These are phyloP conservation scores for Andrena cerasifolii DNA, from an alignment of 1,140 invertebrate species.

Conservation along the genomic window DNA sequence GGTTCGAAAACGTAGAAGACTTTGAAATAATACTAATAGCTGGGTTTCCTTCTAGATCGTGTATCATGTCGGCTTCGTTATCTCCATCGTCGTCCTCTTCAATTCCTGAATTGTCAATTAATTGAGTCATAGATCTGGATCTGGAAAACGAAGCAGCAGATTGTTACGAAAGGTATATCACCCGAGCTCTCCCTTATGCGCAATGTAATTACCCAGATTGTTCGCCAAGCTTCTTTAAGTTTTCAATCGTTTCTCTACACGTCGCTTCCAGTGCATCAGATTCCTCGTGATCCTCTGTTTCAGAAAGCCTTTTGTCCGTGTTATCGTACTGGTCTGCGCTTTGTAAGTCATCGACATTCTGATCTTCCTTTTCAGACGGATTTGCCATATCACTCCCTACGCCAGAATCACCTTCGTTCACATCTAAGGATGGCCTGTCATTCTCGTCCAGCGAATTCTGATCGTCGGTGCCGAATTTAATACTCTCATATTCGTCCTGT, in stretches of 20 bases:
- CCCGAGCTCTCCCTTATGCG: background rate
- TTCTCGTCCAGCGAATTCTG: conserved; percentile 75
- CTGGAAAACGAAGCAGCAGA: conserved; percentile 42
- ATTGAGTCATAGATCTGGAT: conserved; percentile 68
- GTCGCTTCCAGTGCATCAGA: conserved; percentile 78
- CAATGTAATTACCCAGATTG: conserved; percentile 78
- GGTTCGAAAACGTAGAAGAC: conserved; percentile 63
- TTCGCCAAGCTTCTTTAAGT: conserved; percentile 78
- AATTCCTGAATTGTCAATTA: conserved; percentile 44
- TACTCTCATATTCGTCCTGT: conserved; percentile 74
- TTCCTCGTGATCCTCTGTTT: conserved; percentile 77
- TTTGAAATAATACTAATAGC: conserved; percentile 72
- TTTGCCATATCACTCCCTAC: conserved; percentile 81
- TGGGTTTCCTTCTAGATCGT: conserved; percentile 64
- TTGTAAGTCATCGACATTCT: conserved; percentile 78
- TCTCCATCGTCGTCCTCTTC: conserved; percentile 63
- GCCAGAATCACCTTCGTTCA: conserved; percentile 80
- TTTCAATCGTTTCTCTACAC: conserved; percentile 81
- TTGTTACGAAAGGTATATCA: background rate
- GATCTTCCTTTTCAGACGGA: conserved; percentile 78
- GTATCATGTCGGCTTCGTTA: conserved; percentile 54
- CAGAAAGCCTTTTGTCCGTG: conserved; percentile 68
- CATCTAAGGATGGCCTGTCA: conserved; percentile 76
- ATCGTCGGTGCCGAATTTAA: conserved; percentile 72
- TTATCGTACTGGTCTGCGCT: conserved; percentile 72